phyloP scores from a whole-genome alignment of 2,888 invertebrate species.

The Hemaris fuciformis region DNA sequence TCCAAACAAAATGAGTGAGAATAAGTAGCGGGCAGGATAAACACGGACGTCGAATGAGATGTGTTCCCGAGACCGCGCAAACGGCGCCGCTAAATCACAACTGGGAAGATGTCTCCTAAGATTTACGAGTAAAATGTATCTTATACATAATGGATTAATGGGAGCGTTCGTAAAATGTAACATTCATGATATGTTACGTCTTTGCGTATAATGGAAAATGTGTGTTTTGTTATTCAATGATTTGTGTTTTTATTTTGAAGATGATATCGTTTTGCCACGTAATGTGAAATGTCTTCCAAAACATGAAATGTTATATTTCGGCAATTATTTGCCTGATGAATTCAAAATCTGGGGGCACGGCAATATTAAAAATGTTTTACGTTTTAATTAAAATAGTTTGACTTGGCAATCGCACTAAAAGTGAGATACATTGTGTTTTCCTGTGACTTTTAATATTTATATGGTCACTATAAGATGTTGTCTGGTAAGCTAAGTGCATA shows the following conservation, averaged over 20 bases:
- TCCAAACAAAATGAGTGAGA: neutral
- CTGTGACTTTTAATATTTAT: no score
- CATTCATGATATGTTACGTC: neutral
- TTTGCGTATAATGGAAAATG: neutral
- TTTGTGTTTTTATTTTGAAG: neutral
- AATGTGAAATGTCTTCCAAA: neutral
- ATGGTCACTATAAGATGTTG: no score
- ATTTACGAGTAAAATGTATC: slow-evolving; percentile 25
- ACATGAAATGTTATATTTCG: no score
- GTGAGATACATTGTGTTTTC: no score
- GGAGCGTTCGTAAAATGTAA: neutral
- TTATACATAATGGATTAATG: slow-evolving; percentile 10
- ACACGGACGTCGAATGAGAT: slow-evolving; percentile 10
- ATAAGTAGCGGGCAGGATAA: neutral
- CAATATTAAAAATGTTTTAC: no score
- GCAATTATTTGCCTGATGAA: no score
- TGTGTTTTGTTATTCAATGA: neutral
- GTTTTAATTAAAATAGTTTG: no score
- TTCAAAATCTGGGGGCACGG: no score
- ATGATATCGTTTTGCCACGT: neutral
- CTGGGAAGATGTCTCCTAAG: slow-evolving; percentile 24
- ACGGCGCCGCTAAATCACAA: slow-evolving; percentile 28
- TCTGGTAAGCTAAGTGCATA: no score
- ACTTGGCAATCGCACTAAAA: no score
- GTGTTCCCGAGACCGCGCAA: slow-evolving; percentile 22